Evolutionary conservation across 2,113 vertebrate genomes (phyloP).

Genomic region (Alethe castanea): DNA sequence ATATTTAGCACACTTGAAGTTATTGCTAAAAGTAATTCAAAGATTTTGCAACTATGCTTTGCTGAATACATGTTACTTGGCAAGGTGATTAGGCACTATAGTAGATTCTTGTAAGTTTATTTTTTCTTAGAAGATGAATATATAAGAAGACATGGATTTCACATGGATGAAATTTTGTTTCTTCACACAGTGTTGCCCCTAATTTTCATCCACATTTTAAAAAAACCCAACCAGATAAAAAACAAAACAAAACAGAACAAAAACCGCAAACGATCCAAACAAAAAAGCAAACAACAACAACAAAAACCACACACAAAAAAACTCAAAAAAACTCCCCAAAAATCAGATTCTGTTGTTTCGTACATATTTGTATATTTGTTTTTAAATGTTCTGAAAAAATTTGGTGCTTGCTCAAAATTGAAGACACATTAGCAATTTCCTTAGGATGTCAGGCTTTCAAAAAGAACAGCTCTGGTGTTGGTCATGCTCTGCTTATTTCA

Average conservation of each 20-base stretch:
- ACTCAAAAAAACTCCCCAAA: no score
- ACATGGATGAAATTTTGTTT: background rate
- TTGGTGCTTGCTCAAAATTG: background rate
- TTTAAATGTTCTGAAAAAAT: background rate
- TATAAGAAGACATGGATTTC: background rate
- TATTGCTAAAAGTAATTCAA: background rate
- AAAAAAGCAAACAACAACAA: background rate
- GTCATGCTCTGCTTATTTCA: slow-evolving; percentile 9
- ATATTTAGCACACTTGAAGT: background rate
- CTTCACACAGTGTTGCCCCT: background rate
- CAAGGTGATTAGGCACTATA: background rate
- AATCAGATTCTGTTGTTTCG: background rate
- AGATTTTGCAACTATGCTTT: background rate
- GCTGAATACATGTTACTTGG: background rate
- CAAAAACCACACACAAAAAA: no score
- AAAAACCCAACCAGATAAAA: background rate
- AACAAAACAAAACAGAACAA: no score
- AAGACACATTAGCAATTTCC: background rate
- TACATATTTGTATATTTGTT: background rate
- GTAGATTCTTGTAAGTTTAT: background rate
- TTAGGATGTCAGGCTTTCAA: background rate
- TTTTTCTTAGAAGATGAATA: background rate
- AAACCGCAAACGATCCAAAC: no score
- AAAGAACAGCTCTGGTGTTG: background rate
- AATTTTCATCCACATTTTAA: background rate